These are phyloP conservation scores for Empidonax alnorum DNA, from an alignment of 2,113 vertebrate species.

Conservation along the genomic window DNA sequence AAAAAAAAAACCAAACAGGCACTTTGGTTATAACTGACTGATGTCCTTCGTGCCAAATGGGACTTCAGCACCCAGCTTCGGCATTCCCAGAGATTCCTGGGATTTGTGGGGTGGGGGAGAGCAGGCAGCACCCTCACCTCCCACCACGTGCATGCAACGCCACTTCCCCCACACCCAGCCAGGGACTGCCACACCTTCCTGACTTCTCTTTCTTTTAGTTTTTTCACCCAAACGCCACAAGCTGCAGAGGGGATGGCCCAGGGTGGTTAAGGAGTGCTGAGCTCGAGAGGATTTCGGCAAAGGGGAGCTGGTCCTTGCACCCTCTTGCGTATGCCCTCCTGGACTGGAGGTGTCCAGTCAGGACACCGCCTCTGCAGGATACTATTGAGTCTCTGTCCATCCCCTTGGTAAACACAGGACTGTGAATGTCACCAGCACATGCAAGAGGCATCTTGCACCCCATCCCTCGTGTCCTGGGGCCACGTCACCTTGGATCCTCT, in stretches of 20 bases:
- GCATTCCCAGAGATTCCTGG: accelerated
- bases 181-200: not conserved
- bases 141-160: accelerated
- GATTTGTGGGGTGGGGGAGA: not conserved
- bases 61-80: not conserved
- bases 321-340: not conserved
- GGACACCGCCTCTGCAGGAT: not conserved
- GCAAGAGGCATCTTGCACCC: not conserved
- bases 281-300: not conserved
- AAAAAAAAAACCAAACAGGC: not conserved
- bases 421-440: accelerated
- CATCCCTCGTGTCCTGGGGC: not conserved
- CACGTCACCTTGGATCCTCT: not conserved
- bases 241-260: not conserved
- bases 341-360: not conserved
- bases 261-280: not conserved
- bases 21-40: not conserved
- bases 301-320: not conserved
- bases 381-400: not conserved
- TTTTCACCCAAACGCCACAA: accelerated
- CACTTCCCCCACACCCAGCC: not conserved
- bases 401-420: not conserved
- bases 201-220: not conserved
- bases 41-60: accelerated
- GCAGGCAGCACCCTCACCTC: not conserved